A percentile compares a stretch with the other conserved stretches of the same genome.
phyloP scores from a whole-genome alignment of 2,797 vertebrate genomes.

The Mus spretus region DNA sequence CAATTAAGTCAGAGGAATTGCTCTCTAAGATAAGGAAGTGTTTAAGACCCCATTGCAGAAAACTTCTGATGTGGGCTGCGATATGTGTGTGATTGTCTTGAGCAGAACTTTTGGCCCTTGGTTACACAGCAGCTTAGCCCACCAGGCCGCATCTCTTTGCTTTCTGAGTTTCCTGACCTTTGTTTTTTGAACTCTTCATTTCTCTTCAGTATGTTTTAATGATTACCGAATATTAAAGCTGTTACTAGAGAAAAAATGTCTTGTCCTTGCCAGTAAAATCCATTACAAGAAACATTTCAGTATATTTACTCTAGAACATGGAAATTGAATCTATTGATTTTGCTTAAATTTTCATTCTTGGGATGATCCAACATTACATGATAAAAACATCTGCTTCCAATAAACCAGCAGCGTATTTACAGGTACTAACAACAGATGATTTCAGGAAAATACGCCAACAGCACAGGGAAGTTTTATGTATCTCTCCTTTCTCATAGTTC shows the following conservation, averaged over 20 bases:
- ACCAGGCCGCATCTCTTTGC: neutral
- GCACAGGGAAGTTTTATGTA: neutral
- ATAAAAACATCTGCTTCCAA: slow-evolving; percentile 63
- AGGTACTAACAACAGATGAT: slow-evolving; percentile 44
- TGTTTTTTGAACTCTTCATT: neutral
- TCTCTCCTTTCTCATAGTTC: neutral
- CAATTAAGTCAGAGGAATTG: slow-evolving; percentile 29
- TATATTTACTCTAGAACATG: slow-evolving; percentile 75
- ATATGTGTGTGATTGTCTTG: neutral
- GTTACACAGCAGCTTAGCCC: neutral
- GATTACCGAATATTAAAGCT: slow-evolving; percentile 63
- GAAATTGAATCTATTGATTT: slow-evolving; percentile 80
- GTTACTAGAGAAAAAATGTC: slow-evolving; percentile 67
- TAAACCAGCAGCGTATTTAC: slow-evolving; percentile 42
- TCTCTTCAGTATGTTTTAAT: slow-evolving; percentile 34
- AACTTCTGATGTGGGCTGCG: neutral
- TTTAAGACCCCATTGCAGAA: neutral
- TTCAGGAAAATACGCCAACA: slow-evolving; percentile 58
- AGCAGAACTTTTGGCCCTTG: neutral
- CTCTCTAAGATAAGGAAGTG: slow-evolving; percentile 8
- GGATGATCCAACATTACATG: slow-evolving; percentile 42
- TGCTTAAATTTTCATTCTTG: slow-evolving; percentile 78
- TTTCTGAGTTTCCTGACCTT: slow-evolving; percentile 34
- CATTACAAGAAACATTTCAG: slow-evolving; percentile 74
- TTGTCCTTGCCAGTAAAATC: slow-evolving; percentile 75